phyloP scores from a whole-genome alignment of 2,797 vertebrate genomes.

The Lacerta bilineata region DNA sequence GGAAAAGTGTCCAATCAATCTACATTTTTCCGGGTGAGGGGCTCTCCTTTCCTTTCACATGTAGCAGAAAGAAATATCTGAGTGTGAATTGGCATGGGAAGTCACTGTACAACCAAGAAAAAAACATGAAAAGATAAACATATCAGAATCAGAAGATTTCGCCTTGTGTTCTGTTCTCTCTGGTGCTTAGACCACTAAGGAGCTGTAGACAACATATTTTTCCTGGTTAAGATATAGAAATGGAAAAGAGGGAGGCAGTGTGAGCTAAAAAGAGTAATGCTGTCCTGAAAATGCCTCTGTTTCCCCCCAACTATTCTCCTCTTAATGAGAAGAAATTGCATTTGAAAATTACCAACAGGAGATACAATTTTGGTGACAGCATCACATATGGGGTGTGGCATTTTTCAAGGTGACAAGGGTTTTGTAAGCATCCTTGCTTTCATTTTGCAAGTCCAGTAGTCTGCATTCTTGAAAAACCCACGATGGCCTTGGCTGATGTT shows the following conservation, averaged over 20 bases:
- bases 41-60: not conserved
- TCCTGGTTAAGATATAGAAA: not conserved
- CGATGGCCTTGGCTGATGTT: no score
- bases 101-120: not conserved
- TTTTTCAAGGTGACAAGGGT: no score
- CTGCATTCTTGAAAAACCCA: no score
- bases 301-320: no score
- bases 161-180: fast-evolving
- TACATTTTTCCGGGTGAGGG: not conserved
- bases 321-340: no score
- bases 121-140: not conserved
- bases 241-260: not conserved
- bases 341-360: no score
- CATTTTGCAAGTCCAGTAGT: no score
- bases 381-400: no score
- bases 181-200: not conserved
- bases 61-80: not conserved
- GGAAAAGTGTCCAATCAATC: not conserved
- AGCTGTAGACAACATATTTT: not conserved
- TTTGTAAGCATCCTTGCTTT: no score
- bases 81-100: not conserved
- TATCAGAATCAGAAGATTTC: not conserved
- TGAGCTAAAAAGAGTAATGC: not conserved
- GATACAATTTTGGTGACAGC: no score
- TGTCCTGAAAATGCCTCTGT: no score